Base-by-base conservation (phyloP, 2,797 vertebrate species). In the Ctenopoma multispine region DNA sequence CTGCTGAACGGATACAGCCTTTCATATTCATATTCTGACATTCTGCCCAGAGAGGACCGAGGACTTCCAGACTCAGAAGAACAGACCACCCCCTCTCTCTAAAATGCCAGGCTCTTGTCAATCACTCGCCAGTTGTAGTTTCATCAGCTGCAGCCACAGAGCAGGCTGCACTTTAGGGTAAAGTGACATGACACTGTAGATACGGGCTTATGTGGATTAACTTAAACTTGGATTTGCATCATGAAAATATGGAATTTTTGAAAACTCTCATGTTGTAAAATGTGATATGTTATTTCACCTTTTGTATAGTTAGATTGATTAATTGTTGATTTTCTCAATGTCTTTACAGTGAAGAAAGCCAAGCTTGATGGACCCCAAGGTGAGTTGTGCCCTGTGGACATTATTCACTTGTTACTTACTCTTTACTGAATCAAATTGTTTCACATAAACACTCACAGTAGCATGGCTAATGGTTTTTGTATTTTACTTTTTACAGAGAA, bases 321-420 rank as follows among this genome's bases (percentile, higher is more conserved):
- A 36, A 8, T 46, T 59, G 3, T 60, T 49, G 79, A 11, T 76
- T 75, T 66, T 77, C 41, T 63, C 2, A 23, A 27, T 87, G 59
- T 89, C 5, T 90, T 91, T 62, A 1, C 95, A 99, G 97, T 99
- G 91, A 99, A 99, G 93, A 99, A 99, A 96, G 97, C 95, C 86
- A 97, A 98, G 91, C 97, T 98, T 18, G 97, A 99, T 75, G 97
- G 97, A 90, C 94, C 96, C 27, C 97, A 98, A 95, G 98, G 98
- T 99, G 91, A 96, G 95, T 56, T 43, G 2, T 20, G 8, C 60
- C 5, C 1, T 1, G 23, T 20, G 12, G 12, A 36, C 46, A 24
- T 29, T 34, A 23, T 18, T 1, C 13, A 18, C 74, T 47, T 69
- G 3, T 63, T 23, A 13, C 14, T 60, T 11, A 7, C 14, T 58